phyloP scores from a whole-genome alignment of 1,140 invertebrate species.

The Conus betulinus region DNA sequence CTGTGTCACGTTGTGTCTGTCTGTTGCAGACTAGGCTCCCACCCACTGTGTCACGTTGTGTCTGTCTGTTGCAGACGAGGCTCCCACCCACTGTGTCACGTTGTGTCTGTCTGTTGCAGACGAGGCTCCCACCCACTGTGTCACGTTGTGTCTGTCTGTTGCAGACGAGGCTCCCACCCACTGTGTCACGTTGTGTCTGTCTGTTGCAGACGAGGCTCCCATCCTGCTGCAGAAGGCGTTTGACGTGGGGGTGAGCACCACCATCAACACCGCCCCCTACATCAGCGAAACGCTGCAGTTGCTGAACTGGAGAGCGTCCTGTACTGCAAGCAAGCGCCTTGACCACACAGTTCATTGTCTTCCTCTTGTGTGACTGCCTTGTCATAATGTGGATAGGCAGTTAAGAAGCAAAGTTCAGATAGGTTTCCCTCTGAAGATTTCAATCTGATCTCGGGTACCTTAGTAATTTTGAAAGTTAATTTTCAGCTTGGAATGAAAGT shows the following conservation, averaged over 20 bases:
- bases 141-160: too few relatives aligned
- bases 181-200: background rate
- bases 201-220: constrained; percentile 84
- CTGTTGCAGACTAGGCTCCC: constrained; percentile 84
- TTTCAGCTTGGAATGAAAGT: too few relatives aligned
- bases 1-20: too few relatives aligned
- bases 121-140: constrained; percentile 82
- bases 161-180: constrained; percentile 86
- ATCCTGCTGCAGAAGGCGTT: constrained; percentile 88
- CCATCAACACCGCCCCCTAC: constrained; percentile 85
- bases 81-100: too few relatives aligned
- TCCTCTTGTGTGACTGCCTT: too few relatives aligned
- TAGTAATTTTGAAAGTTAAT: too few relatives aligned
- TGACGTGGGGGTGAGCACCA: constrained; percentile 86
- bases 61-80: constrained; percentile 82
- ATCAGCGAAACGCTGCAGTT: constrained; percentile 87
- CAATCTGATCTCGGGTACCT: too few relatives aligned
- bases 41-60: too few relatives aligned
- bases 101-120: constrained; percentile 80
- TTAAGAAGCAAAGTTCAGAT: too few relatives aligned
- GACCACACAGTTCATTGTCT: too few relatives aligned
- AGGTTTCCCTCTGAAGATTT: too few relatives aligned
- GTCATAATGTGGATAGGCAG: too few relatives aligned
- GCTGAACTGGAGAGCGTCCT: constrained; percentile 83
- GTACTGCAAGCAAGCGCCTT: background rate